phyloP scores from a whole-genome alignment of 2,113 vertebrate species.

The Corydoras sp. region DNA sequence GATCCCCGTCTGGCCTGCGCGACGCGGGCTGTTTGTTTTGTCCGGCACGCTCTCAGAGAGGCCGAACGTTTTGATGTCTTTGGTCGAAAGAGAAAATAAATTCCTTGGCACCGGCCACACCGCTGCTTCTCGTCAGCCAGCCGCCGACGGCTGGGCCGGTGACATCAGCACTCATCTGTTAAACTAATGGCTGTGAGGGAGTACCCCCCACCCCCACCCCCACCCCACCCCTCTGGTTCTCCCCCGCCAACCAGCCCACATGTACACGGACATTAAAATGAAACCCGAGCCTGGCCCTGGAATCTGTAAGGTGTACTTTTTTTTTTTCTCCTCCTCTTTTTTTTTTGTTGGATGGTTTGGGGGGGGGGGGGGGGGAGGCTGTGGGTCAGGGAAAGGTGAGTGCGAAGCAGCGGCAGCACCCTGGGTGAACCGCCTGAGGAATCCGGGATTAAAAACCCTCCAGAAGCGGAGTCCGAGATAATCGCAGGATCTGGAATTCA shows the following conservation, averaged over 20 bases:
- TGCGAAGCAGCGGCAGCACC: slow-evolving; percentile 61
- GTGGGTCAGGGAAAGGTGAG: slow-evolving; percentile 81
- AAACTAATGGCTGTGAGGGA: slow-evolving; percentile 55
- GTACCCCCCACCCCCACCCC: slow-evolving; percentile 56
- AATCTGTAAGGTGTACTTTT: slow-evolving; percentile 75
- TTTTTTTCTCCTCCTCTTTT: slow-evolving; percentile 14
- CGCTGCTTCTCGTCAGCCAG: slow-evolving; percentile 55
- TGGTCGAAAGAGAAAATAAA: slow-evolving; percentile 41
- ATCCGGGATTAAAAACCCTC: slow-evolving; percentile 89
- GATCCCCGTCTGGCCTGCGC: slow-evolving; percentile 41
- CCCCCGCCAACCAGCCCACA: slow-evolving; percentile 52
- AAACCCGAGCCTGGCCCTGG: slow-evolving; percentile 69
- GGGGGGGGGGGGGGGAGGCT: slow-evolving; percentile 14
- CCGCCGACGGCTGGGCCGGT: slow-evolving; percentile 46
- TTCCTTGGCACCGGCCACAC: slow-evolving; percentile 34
- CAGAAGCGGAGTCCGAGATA: slow-evolving; percentile 94
- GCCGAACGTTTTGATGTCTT: slow-evolving; percentile 43
- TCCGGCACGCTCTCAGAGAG: slow-evolving; percentile 22
- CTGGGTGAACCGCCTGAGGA: slow-evolving; percentile 82
- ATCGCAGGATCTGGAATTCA: slow-evolving; percentile 96
- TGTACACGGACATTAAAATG: slow-evolving; percentile 73
- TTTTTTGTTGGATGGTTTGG: slow-evolving; percentile 19
- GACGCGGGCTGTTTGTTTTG: slow-evolving; percentile 13
- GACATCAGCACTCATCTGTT: slow-evolving; percentile 60
- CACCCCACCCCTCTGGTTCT: slow-evolving; percentile 32